phyloP scores from a whole-genome alignment of 2,888 invertebrate genomes.

The Leptinotarsa haldemani region DNA sequence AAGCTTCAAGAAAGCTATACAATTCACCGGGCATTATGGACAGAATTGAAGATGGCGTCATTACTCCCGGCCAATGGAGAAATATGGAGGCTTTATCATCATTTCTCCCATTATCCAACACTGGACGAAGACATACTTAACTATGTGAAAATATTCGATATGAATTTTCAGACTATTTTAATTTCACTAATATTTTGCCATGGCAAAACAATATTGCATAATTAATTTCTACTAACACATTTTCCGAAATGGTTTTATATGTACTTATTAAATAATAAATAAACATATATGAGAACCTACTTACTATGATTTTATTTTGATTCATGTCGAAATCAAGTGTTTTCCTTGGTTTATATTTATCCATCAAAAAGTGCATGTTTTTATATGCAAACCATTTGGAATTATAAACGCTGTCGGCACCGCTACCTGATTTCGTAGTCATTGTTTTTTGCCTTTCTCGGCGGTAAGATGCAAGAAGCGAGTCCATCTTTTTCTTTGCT shows the following conservation, averaged over 20 bases:
- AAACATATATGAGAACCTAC: too few species aligned
- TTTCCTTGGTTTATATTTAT: slow-evolving; percentile 26
- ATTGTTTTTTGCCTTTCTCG: slow-evolving; percentile 26
- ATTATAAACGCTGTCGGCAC: slow-evolving; percentile 27
- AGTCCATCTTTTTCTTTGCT: slow-evolving; percentile 26
- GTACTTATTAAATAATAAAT: too few species aligned
- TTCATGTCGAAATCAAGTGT: slow-evolving; percentile 20
- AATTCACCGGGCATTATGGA: slow-evolving; percentile 19
- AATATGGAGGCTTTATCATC: slow-evolving; percentile 19
- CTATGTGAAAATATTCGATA: too few species aligned
- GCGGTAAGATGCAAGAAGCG: slow-evolving; percentile 29
- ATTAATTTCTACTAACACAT: too few species aligned
- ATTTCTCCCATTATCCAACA: slow-evolving; percentile 23
- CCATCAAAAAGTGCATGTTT: slow-evolving; percentile 26
- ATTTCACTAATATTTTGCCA: too few species aligned
- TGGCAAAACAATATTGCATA: too few species aligned
- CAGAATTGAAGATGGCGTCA: slow-evolving; percentile 19
- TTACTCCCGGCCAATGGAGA: slow-evolving; percentile 20
- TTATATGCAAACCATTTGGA: slow-evolving; percentile 32
- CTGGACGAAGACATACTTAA: slow-evolving; percentile 15
- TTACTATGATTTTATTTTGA: too few species aligned
- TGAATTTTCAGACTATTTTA: too few species aligned
- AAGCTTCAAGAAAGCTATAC: slow-evolving; percentile 25
- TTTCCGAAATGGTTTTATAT: too few species aligned
- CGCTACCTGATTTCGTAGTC: slow-evolving; percentile 29